A percentile compares a stretch with the other conserved stretches of the same genome.
These are phyloP conservation scores for Heterochromis multidens DNA, from an alignment of 2,113 vertebrate species.

Conservation along the genomic window DNA sequence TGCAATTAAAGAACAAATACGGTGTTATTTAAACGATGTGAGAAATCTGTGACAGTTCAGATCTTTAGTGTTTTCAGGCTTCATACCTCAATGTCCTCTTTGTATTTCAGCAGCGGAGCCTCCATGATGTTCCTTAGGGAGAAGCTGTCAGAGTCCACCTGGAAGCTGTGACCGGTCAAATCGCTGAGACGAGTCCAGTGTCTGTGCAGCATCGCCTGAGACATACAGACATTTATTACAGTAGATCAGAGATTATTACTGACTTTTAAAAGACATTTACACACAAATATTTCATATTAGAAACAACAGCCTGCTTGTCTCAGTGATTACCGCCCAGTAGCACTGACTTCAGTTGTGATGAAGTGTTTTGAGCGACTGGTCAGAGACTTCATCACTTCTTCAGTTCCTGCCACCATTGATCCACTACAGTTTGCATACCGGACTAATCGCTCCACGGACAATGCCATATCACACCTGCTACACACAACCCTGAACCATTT, in stretches of 20 bases:
- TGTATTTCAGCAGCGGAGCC: slow-evolving; percentile 77
- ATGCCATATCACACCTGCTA: no score
- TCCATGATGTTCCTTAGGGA: slow-evolving; percentile 78
- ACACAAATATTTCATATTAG: not conserved
- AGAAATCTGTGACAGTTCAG: not conserved
- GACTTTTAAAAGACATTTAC: not conserved
- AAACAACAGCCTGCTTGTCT: no score
- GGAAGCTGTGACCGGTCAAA: slow-evolving; percentile 76
- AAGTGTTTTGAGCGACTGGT: no score
- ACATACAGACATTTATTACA: not conserved
- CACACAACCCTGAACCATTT: no score
- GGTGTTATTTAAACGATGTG: no score
- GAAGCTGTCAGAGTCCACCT: slow-evolving; percentile 77
- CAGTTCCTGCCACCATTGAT: no score
- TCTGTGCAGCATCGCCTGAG: slow-evolving; percentile 80
- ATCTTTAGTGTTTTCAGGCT: not conserved
- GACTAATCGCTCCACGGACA: no score
- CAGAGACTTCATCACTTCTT: no score
- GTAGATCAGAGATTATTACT: not conserved
- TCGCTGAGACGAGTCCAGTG: slow-evolving; percentile 82
- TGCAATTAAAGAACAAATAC: no score
- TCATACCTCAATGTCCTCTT: slow-evolving; percentile 84
- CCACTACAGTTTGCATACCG: no score
- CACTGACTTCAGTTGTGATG: no score
- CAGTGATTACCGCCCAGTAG: no score